Evolutionary conservation across 2,113 vertebrate species (phyloP).

Genomic region (Gymnorhina tibicen): DNA sequence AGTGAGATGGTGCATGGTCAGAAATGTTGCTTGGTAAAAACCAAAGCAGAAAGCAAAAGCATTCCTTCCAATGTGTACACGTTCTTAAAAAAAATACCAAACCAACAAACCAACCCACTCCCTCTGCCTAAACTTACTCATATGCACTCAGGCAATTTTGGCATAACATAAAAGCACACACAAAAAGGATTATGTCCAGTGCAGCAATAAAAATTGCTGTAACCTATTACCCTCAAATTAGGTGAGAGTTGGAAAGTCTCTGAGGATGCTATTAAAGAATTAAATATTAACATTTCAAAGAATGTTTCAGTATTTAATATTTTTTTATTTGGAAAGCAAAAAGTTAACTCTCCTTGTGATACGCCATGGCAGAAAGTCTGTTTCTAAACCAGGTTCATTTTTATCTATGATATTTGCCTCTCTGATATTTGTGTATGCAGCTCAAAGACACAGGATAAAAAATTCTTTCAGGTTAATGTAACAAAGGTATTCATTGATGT

Average conservation of each 20-base stretch:
- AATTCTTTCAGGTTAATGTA: background rate
- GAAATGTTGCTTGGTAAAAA: background rate
- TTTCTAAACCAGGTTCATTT: background rate
- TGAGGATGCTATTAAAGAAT: background rate
- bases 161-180: background rate
- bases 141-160: background rate
- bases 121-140: background rate
- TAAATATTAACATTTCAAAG: background rate
- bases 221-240: constrained; percentile 30
- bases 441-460: background rate
- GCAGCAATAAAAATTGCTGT: constrained; percentile 10
- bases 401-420: background rate
- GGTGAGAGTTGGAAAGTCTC: background rate
- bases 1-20: background rate
- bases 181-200: background rate
- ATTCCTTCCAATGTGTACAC: background rate
- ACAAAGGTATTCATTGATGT: background rate
- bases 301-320: background rate
- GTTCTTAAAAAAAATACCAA: background rate
- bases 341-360: background rate
- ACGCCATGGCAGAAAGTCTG: background rate
- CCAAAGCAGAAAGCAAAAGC: constrained; percentile 1
- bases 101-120: background rate
- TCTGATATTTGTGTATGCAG: background rate
- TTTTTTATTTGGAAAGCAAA: background rate